Evolutionary conservation across 2,797 vertebrate species (phyloP), one percentile per base, ranked within the genome.

Genomic region (Microchirus variegatus): DNA sequence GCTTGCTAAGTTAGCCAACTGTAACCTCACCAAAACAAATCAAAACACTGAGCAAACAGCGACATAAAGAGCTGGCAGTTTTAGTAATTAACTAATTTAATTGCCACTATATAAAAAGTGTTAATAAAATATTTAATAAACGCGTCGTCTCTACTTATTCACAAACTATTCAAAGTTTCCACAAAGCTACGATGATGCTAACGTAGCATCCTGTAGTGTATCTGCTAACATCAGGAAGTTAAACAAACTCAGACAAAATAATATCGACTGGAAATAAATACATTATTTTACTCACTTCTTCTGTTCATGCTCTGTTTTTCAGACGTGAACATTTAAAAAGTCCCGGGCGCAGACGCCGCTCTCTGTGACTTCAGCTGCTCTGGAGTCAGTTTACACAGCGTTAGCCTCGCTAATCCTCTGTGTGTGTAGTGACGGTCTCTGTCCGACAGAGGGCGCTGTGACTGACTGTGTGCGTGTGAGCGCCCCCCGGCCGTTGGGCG

Each of bases 401-500:
- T 42, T 42, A 42, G 41, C 41, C 13, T 15, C 12, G 41, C 15
- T n/a, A 5, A 5, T 42, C 5, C 2, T 42, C 13, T 11, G 15
- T 15, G 10, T 14, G 6, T 41, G 9, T 41, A 41, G 15, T 42
- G 41, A 44, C 43, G 18, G 1, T 6, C 6, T 22, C 11, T 22
- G 12, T 12, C 46, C 17, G 12, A 12, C 45, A 22, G 45, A 22
- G 45, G 36, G 53, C 64, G 57, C 49, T 35, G 7, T 10, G 10
- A 0, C 1, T 22, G 4, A 6, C 2, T 7, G 1, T 14, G 2
- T 9, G 5, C 22, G 22, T 10, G 10, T 26, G 4, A 4, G 1
- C 5, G 1, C 10, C 11, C 52, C 26, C 9, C 10, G 6, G 0
- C 1, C n/a, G 6, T n/a, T 5, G 2, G 12, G 43, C 19, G 47